Conservation (phyloP, 2,888 invertebrate species). For the Aporophyla lueneburgensis region DNA sequence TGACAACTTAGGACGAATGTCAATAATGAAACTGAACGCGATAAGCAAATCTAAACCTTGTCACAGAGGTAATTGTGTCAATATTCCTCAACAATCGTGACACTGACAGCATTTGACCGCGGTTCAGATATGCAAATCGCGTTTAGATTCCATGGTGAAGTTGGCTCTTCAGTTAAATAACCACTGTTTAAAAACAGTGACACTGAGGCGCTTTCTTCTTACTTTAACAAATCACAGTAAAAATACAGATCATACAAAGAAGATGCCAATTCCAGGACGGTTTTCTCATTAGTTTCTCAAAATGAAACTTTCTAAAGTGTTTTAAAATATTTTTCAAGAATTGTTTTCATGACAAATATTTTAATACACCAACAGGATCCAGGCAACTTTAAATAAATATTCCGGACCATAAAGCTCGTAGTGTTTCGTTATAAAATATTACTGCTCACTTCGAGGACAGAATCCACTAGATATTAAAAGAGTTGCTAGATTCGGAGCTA, state of each 20-base stretch:
- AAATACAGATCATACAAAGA: neutral
- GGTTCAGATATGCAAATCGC: neutral
- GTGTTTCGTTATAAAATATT: conserved; percentile 47
- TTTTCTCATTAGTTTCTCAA: neutral
- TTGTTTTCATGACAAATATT: too few relatives aligned
- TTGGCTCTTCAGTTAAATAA: neutral
- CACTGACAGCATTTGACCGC: too few relatives aligned
- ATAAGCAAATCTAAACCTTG: neutral
- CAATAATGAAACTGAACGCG: neutral
- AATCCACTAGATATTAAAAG: conserved; percentile 45
- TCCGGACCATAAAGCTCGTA: conserved; percentile 16
- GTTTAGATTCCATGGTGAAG: neutral
- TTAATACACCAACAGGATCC: neutral
- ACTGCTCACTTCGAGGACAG: conserved; percentile 45
- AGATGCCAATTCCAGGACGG: neutral
- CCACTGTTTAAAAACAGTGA: too few relatives aligned
- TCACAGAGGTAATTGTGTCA: too few relatives aligned
- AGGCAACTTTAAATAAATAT: conserved; percentile 28
- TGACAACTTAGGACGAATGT: neutral
- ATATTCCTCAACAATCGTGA: neutral
- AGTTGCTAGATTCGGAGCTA: conserved; percentile 42
- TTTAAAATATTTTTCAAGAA: conserved; percentile 28
- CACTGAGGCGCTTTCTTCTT: neutral
- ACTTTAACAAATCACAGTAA: neutral
- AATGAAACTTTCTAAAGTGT: neutral